Evolutionary conservation across 2,797 vertebrate genomes (phyloP).

Genomic region (Gymnoscopelus microlampas): DNA sequence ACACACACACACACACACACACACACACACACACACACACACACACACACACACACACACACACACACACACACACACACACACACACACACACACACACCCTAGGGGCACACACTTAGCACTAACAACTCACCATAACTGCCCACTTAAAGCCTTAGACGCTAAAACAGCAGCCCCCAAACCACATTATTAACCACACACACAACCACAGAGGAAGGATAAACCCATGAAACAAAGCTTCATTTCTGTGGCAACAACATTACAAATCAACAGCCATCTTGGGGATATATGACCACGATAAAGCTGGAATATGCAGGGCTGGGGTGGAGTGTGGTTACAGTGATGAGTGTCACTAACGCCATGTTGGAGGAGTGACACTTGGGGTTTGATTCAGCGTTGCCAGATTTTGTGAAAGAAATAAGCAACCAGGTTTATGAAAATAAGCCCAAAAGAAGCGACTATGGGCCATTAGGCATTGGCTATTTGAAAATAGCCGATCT

Average conservation of each 20-base stretch:
- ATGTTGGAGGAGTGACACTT: too few relatives aligned
- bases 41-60: conserved; percentile 6
- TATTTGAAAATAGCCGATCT: too few relatives aligned
- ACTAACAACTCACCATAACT: conserved; percentile 50
- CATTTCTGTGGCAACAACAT: conserved; percentile 1
- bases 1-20: conserved; percentile 3
- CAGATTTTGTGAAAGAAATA: too few relatives aligned
- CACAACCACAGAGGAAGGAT: conserved; percentile 18
- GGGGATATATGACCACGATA: background rate
- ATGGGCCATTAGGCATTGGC: too few relatives aligned
- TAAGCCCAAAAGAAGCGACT: too few relatives aligned
- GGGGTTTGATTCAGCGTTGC: too few relatives aligned
- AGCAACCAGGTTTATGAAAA: too few relatives aligned
- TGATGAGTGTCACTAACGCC: too few relatives aligned
- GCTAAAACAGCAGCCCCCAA: conserved; percentile 31
- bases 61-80: background rate
- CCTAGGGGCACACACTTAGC: conserved; percentile 28
- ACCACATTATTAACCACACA: conserved; percentile 15
- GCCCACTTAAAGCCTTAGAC: conserved; percentile 46
- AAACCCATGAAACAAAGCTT: conserved; percentile 9
- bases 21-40: conserved; percentile 8
- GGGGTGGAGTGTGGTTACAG: too few relatives aligned
- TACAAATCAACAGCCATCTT: background rate
- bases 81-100: conserved; percentile 9
- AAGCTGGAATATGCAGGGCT: too few relatives aligned